Conservation (phyloP, 2,888 invertebrate species). For the Hybos culiciformis region DNA sequence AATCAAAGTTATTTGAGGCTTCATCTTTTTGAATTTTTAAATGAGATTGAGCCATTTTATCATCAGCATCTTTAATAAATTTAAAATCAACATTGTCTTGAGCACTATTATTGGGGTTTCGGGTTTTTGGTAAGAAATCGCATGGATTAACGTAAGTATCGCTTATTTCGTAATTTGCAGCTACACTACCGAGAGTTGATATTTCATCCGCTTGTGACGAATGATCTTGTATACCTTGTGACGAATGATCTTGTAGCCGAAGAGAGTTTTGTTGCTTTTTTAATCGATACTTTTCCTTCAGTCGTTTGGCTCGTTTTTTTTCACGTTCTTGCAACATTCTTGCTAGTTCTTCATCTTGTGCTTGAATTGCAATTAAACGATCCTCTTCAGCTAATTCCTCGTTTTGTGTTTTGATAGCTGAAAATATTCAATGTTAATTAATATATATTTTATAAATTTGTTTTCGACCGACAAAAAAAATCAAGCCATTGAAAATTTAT, state of each 20-base stretch:
- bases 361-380: slow-evolving; percentile 59
- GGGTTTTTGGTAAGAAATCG: background rate
- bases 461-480: no score
- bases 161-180: background rate
- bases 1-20: background rate
- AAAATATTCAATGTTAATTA: no score
- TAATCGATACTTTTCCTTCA: slow-evolving; percentile 53
- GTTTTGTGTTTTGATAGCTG: background rate
- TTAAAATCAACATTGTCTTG: background rate
- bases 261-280: slow-evolving; percentile 39
- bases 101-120: no score
- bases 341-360: slow-evolving; percentile 65
- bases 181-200: background rate
- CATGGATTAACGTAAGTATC: background rate
- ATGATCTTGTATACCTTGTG: background rate
- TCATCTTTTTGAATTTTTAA: background rate
- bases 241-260: background rate
- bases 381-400: slow-evolving; percentile 36
- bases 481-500: no score
- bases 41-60: background rate
- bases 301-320: slow-evolving; percentile 52
- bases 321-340: slow-evolving; percentile 63
- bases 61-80: background rate
- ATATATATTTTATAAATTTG: no score
- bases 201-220: no score